These are phyloP conservation scores for Eupithecia exiguata DNA, from an alignment of 2,888 invertebrate species.

Conservation along the genomic window DNA sequence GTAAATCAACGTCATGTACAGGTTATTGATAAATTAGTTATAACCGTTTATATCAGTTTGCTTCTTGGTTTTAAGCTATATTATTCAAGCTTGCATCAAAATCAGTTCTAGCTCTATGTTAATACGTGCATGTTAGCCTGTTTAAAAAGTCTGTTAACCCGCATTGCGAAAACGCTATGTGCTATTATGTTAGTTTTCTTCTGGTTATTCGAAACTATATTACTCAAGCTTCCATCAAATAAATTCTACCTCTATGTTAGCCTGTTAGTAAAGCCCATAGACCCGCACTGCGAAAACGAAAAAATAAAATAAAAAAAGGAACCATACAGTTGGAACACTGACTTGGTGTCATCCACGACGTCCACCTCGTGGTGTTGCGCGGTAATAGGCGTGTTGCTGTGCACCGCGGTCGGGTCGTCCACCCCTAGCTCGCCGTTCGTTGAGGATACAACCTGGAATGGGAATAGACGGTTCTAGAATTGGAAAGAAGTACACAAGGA, in stretches of 20 bases:
- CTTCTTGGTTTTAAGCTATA: too few relatives aligned
- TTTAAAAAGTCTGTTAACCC: constrained; percentile 32
- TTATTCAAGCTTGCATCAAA: not conserved
- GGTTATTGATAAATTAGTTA: too few relatives aligned
- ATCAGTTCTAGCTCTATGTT: not conserved
- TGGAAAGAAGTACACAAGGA: not conserved
- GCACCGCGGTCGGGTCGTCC: constrained; percentile 97
- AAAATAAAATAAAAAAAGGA: constrained; percentile 61
- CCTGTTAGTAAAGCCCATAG: constrained; percentile 39
- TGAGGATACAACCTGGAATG: constrained; percentile 95
- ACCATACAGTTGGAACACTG: constrained; percentile 85
- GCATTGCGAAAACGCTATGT: not conserved
- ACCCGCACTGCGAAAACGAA: constrained; percentile 39
- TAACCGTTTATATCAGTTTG: too few relatives aligned
- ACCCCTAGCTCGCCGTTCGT: constrained; percentile 97
- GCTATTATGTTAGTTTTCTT: not conserved
- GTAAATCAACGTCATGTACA: too few relatives aligned
- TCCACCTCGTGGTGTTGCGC: constrained; percentile 96
- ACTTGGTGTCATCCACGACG: constrained; percentile 99
- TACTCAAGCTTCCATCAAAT: not conserved
- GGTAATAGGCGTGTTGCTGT: constrained; percentile 98
- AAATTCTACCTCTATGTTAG: constrained; percentile 7
- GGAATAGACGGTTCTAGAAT: not conserved
- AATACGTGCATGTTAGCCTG: not conserved
- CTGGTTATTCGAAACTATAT: not conserved